These are phyloP conservation scores for Cyclopterus lumpus DNA, from an alignment of 2,797 vertebrate genomes.

Conservation along the genomic window DNA sequence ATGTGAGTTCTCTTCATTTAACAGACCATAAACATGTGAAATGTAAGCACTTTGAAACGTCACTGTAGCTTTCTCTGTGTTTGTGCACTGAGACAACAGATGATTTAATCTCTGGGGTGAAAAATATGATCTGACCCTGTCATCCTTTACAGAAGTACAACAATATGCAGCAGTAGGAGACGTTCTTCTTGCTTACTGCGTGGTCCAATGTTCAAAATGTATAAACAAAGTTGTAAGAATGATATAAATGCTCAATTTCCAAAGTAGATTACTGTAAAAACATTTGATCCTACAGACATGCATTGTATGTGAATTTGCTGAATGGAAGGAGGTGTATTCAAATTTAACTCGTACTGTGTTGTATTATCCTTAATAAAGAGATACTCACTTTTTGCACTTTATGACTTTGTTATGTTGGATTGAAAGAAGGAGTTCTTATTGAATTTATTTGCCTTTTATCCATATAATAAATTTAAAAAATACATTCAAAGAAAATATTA, in stretches of 20 bases:
- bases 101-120: constrained; percentile 14
- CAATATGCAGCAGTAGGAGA: not conserved
- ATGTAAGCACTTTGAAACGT: constrained; percentile 36
- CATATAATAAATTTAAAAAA: not conserved
- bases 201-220: not conserved
- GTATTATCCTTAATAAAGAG: constrained; percentile 56
- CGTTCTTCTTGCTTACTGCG: not conserved
- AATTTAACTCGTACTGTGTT: constrained; percentile 39
- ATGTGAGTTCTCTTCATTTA: constrained; percentile 13
- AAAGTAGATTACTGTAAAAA: not conserved
- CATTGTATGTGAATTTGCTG: constrained; percentile 14
- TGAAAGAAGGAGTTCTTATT: constrained; percentile 9
- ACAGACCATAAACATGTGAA: not conserved
- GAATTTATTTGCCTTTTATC: not conserved
- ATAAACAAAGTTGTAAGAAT: not conserved
- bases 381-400: constrained; percentile 61
- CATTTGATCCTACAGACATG: not conserved
- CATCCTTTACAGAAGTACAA: not conserved
- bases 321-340: not conserved
- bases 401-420: constrained; percentile 18
- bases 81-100: not conserved
- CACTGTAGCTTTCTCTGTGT: constrained; percentile 16
- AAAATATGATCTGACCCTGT: not conserved
- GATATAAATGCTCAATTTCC: not conserved
- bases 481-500: not conserved